Evolutionary conservation across 1,140 invertebrate species (phyloP).

Genomic region (Myzus persicae): DNA sequence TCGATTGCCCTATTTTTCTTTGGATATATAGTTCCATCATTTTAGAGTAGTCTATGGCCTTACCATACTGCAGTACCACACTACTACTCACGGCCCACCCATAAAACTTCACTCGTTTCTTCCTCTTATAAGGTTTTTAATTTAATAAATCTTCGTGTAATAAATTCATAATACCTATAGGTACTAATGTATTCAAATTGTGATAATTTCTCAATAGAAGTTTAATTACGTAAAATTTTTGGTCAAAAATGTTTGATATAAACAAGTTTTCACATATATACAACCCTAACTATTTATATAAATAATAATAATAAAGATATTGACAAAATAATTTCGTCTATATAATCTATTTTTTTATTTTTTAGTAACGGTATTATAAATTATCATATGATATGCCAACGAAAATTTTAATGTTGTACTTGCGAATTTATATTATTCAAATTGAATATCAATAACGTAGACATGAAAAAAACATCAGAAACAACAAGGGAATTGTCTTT

Average conservation of each 20-base stretch:
- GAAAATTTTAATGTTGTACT: background rate
- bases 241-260: background rate
- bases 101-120: background rate
- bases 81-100: background rate
- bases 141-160: background rate
- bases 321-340: background rate
- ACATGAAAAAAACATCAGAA: conserved; percentile 40
- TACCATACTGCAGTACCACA: background rate
- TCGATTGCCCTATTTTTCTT: background rate
- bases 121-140: background rate
- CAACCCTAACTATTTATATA: background rate
- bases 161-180: background rate
- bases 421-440: background rate
- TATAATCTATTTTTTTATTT: background rate
- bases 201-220: background rate
- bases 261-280: background rate
- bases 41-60: background rate
- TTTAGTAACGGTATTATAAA: background rate
- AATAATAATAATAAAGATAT: background rate
- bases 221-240: background rate
- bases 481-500: conserved; percentile 56
- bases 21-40: too few species aligned
- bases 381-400: background rate
- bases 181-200: background rate
- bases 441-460: conserved; percentile 50